Evolutionary conservation across 2,888 invertebrate species (phyloP).

Genomic region (Caenorhabditis afra): DNA sequence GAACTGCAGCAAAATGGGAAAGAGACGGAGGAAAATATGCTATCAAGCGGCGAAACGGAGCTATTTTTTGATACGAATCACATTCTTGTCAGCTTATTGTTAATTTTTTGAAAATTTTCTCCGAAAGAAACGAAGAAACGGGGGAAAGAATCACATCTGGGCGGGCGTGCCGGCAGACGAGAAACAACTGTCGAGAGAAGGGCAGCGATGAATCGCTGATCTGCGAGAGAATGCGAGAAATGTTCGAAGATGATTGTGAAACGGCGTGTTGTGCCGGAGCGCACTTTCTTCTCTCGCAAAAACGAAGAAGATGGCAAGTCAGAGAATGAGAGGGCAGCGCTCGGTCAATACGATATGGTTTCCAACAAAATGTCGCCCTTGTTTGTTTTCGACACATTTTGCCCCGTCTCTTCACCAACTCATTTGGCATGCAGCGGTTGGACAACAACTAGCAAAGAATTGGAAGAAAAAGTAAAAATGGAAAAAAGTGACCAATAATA

Average conservation of each 20-base stretch:
- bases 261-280: constrained; percentile 9
- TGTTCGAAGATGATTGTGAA: constrained; percentile 17
- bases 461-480: constrained; percentile 20
- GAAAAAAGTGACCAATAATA: constrained; percentile 22
- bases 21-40: neutral
- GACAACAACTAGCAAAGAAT: constrained; percentile 14
- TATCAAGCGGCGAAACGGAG: constrained; percentile 4
- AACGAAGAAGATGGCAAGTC: constrained; percentile 43
- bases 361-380: constrained; percentile 47
- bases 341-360: constrained; percentile 56
- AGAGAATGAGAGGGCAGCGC: constrained; percentile 29
- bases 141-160: constrained; percentile 15
- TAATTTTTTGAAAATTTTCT: too few relatives aligned
- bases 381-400: constrained; percentile 51
- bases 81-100: constrained; percentile 1
- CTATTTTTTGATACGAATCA: constrained; percentile 6
- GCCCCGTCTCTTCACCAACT: constrained; percentile 30
- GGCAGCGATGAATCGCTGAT: neutral
- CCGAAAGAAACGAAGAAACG: neutral
- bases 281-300: constrained; percentile 9
- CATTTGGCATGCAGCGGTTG: constrained; percentile 53
- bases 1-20: neutral
- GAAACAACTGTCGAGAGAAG: constrained; percentile 31
- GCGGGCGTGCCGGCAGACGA: constrained; percentile 28
- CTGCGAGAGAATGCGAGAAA: constrained; percentile 33